Evolutionary conservation across 2,113 vertebrate genomes (phyloP).

Genomic region (Callorhinus ursinus): DNA sequence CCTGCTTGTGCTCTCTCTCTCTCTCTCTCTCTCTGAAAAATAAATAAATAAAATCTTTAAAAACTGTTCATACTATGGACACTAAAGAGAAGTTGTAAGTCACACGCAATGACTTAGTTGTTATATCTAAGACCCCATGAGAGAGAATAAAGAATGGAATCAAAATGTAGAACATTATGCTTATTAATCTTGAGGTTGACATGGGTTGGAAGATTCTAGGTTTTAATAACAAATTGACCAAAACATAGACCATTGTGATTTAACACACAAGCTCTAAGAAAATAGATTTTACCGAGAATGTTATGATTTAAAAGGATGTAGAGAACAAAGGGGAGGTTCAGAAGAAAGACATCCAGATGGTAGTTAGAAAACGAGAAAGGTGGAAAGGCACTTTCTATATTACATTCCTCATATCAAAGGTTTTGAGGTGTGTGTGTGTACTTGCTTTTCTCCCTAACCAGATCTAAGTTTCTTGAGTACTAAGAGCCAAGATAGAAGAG

Average conservation of each 20-base stretch:
- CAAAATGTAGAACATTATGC: neutral
- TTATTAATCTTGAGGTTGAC: neutral
- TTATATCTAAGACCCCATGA: neutral
- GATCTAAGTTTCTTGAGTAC: neutral
- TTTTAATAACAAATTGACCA: neutral
- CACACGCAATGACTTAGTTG: neutral
- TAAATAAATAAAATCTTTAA: neutral
- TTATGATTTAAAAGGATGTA: neutral
- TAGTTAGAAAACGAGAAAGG: neutral
- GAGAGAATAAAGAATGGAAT: neutral
- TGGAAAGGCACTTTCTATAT: neutral
- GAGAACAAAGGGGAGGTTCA: neutral
- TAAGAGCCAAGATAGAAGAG: neutral
- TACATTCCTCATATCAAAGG: neutral
- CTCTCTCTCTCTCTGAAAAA: neutral
- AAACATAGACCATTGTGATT: neutral
- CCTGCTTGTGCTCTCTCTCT: no score
- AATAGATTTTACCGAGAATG: neutral
- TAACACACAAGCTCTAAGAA: conserved; percentile 4
- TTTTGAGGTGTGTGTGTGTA: neutral
- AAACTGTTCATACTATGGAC: neutral
- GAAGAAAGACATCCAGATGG: neutral
- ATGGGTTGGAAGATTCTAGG: neutral
- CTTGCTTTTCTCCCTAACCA: neutral
- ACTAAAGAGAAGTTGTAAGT: neutral